phyloP scores from a whole-genome alignment of 64 coral and sea anemone species.

The Porites lutea region DNA sequence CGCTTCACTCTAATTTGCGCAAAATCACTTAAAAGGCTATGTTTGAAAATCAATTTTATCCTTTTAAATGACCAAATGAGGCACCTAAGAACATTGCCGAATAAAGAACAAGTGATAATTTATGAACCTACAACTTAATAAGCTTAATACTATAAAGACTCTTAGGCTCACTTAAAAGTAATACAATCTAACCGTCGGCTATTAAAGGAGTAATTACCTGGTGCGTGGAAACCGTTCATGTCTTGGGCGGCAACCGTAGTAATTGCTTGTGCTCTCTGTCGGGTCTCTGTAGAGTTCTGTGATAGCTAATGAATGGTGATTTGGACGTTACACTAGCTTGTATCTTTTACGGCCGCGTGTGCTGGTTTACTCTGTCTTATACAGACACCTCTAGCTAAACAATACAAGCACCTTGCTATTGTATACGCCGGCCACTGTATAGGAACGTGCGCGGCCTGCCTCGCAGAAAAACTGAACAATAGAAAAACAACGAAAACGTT shows the following conservation, averaged over 20 bases:
- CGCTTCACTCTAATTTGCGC: too few species aligned
- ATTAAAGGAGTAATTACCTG: constrained; percentile 9
- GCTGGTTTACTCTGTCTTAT: neutral
- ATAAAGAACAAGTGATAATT: too few species aligned
- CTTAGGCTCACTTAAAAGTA: too few species aligned
- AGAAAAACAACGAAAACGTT: neutral
- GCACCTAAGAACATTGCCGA: too few species aligned
- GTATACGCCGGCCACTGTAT: neutral
- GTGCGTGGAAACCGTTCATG: neutral
- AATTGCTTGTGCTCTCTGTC: neutral
- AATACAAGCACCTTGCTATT: constrained; percentile 28
- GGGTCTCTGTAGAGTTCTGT: neutral
- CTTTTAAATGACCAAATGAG: too few species aligned
- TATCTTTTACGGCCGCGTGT: constrained; percentile 16
- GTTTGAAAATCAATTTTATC: too few species aligned
- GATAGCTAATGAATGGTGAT: neutral
- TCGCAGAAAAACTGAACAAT: neutral
- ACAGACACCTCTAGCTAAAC: neutral
- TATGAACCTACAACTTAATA: too few species aligned
- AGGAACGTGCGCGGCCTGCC: constrained; percentile 23
- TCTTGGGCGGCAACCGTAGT: too few species aligned
- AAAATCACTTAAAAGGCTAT: too few species aligned
- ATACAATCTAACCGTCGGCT: too few species aligned
- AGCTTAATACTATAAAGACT: too few species aligned
- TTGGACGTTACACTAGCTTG: neutral